A percentile compares a stretch with the other conserved stretches of the same genome.
Conservation (phyloP, 2,888 invertebrate species). For the Cheilosia urbana region DNA sequence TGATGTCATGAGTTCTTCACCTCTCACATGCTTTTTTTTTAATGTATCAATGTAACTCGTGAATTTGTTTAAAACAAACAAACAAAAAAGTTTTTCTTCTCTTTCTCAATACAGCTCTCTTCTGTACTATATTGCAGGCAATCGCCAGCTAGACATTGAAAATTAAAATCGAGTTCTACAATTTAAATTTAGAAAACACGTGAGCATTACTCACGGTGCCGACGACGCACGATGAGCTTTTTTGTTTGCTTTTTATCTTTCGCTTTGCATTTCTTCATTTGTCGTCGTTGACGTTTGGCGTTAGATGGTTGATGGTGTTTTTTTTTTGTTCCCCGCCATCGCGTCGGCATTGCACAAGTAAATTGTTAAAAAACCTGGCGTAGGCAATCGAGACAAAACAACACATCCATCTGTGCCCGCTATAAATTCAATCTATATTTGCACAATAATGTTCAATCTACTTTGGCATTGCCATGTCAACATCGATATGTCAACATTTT, state of each 20-base stretch:
- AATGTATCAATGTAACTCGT: slow-evolving; percentile 60
- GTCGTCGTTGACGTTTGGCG: slow-evolving; percentile 34
- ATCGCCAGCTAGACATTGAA: slow-evolving; percentile 70
- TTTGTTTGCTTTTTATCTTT: slow-evolving; percentile 26
- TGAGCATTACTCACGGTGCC: slow-evolving; percentile 80
- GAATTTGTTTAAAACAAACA: slow-evolving; percentile 41
- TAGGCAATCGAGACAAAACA: background rate
- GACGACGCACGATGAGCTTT: slow-evolving; percentile 39
- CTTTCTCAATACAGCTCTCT: slow-evolving; percentile 24
- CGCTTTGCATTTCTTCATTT: slow-evolving; percentile 21
- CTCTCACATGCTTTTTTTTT: slow-evolving; percentile 46
- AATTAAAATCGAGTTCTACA: slow-evolving; percentile 57
- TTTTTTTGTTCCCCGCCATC: background rate
- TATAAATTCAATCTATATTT: background rate
- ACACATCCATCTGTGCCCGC: background rate
- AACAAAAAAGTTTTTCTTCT: slow-evolving; percentile 20
- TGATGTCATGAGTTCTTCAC: slow-evolving; percentile 60
- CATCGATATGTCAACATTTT: slow-evolving; percentile 30
- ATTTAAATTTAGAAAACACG: slow-evolving; percentile 81
- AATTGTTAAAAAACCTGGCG: background rate
- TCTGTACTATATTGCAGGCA: slow-evolving; percentile 41
- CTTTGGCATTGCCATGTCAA: slow-evolving; percentile 24
- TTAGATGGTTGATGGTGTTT: slow-evolving; percentile 7
- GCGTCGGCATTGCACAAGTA: too few relatives aligned
- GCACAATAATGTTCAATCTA: too few relatives aligned